Evolutionary conservation across 2,113 vertebrate species (phyloP).

Genomic region (Scatophagus argus): DNA sequence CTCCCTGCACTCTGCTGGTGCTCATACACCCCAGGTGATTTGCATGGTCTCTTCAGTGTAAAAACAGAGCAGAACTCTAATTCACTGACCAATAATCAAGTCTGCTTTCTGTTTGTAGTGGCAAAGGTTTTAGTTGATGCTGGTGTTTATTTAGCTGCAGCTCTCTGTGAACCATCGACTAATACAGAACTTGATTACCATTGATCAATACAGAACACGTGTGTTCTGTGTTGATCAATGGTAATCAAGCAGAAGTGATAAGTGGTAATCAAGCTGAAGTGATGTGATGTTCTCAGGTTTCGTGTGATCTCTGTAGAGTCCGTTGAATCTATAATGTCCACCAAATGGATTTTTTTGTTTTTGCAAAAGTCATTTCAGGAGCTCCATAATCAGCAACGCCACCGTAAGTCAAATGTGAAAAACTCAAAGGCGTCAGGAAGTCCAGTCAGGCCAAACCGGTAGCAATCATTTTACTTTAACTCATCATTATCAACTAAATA

Average conservation of each 20-base stretch:
- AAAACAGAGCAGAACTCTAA: neutral
- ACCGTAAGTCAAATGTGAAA: neutral
- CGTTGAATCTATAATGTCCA: neutral
- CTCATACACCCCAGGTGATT: neutral
- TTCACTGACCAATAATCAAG: conserved; percentile 9
- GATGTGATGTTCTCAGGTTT: neutral
- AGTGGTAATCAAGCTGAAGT: too few relatives aligned
- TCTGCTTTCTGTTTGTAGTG: neutral
- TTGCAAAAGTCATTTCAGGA: neutral
- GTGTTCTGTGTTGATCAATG: too few relatives aligned
- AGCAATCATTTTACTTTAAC: too few relatives aligned
- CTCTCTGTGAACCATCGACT: conserved; percentile 13
- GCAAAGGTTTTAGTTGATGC: neutral
- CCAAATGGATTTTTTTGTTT: neutral
- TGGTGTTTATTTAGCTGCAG: conserved; percentile 21
- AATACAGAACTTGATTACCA: neutral
- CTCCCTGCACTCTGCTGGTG: neutral
- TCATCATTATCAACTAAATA: too few relatives aligned
- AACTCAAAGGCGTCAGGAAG: too few relatives aligned
- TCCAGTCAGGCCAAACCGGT: too few relatives aligned
- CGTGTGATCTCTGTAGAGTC: neutral
- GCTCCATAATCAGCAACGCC: neutral
- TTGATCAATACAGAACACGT: too few relatives aligned
- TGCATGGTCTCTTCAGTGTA: neutral
- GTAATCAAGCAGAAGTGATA: too few relatives aligned